Evolutionary conservation across 1,140 invertebrate species (phyloP).

Genomic region (Aphelinus certus): DNA sequence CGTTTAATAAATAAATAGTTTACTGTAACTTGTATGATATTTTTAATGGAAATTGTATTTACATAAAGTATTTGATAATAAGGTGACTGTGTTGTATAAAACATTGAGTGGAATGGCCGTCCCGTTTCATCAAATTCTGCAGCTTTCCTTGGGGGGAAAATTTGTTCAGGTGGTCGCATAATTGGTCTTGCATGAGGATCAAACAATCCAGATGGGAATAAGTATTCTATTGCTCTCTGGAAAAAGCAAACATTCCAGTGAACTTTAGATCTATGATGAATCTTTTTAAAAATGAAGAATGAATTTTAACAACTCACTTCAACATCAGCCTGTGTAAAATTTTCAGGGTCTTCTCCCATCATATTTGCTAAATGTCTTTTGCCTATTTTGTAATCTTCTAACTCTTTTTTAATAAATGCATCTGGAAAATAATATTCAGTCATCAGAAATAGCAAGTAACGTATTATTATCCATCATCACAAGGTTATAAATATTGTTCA

Average conservation of each 20-base stretch:
- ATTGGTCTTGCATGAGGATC: slow-evolving; percentile 83
- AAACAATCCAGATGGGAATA: slow-evolving; percentile 91
- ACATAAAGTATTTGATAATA: slow-evolving; percentile 87
- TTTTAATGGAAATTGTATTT: slow-evolving; percentile 48
- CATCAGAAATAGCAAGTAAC: too few relatives aligned
- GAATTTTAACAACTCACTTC: slow-evolving; percentile 70
- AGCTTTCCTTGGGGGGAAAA: slow-evolving; percentile 86
- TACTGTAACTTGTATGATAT: slow-evolving; percentile 23
- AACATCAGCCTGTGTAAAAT: slow-evolving; percentile 87
- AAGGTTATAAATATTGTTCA: slow-evolving; percentile 14
- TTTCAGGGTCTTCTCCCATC: slow-evolving; percentile 92
- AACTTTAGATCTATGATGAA: not conserved
- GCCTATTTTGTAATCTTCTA: slow-evolving; percentile 87
- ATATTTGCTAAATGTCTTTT: slow-evolving; percentile 97
- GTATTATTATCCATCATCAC: not conserved
- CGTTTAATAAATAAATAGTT: not conserved
- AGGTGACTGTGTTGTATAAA: slow-evolving; percentile 88
- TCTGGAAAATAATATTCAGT: slow-evolving; percentile 64
- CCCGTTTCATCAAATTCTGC: slow-evolving; percentile 91
- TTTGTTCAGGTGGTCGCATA: slow-evolving; percentile 86
- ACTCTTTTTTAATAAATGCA: slow-evolving; percentile 85
- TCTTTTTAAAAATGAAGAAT: not conserved
- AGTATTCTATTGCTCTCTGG: slow-evolving; percentile 87
- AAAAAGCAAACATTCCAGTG: slow-evolving; percentile 48
- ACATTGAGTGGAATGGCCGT: slow-evolving; percentile 86